Evolutionary conservation across 2,113 vertebrate species (phyloP), one percentile per base, ranked within the genome.

Genomic region (Coptodon bakossiorum): DNA sequence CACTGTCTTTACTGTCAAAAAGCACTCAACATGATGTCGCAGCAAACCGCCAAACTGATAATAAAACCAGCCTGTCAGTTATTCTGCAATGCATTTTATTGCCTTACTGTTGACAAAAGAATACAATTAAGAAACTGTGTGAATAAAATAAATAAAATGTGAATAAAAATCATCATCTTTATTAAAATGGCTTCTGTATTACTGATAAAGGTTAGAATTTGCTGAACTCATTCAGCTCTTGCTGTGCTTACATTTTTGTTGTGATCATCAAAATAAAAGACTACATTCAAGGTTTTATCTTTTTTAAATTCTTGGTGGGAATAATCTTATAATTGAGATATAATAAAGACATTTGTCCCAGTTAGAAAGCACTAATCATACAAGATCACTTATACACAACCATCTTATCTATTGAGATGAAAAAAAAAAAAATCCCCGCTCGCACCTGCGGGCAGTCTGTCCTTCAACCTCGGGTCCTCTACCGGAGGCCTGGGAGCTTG

Each of bases 231-330:
- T 86, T 24, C 45, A 81, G 40, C 52, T 82, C 36, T 83, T 81
- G 56, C 38, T 90, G 87, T 92, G 79, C 79, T 73, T 16, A 80
- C 66, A 83, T 88, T 87, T 91, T 36, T 86, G 45, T 83, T 93
- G 84, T 93, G 73, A 89, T 85, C 86, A 86, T 82, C 4, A 2
- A 86, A 93, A 93, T 90, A 91, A 93, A 94, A 81, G 19, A 14
- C 22, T 34, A 9, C 40, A 80, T 66, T 48, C 6, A 84, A 71
- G 17, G 3, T 63, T 71, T 71, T 54, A 71, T 59, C 19, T 22
- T 68, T 40, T 68, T 68, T 22, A 22, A 66, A 38, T 68, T 68
- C 12, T 40, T 68, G n/a, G 36, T 68, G 63, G 22, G 36, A 13
- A 24, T 40, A 68, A 40, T 68, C 19, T 68, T 68, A 68, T 22